Conservation (phyloP, 2,113 vertebrate genomes). For the Oreochromis niloticus region DNA sequence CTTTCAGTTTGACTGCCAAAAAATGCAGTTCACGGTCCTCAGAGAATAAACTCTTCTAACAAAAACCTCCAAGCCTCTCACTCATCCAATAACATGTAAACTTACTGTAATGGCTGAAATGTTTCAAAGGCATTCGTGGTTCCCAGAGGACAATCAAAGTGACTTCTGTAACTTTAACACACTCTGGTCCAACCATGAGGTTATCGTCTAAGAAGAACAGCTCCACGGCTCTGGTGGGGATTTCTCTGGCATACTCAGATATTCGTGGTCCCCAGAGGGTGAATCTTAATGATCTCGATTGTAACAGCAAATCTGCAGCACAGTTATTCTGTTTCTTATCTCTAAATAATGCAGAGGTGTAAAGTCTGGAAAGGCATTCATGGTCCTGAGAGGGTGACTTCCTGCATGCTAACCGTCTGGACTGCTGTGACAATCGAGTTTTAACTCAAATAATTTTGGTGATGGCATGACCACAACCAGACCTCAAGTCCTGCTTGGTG, state of each 20-base stretch:
- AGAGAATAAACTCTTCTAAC: neutral
- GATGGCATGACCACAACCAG: neutral
- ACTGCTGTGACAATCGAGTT: neutral
- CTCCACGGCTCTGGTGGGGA: neutral
- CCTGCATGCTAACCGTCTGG: neutral
- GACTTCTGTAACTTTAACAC: neutral
- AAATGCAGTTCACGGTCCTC: neutral
- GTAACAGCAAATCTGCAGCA: neutral
- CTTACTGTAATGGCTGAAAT: neutral
- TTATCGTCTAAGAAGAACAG: neutral
- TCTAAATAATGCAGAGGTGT: neutral
- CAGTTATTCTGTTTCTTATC: neutral
- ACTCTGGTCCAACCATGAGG: neutral
- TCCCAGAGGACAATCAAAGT: neutral
- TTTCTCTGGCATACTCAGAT: neutral
- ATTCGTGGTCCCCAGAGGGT: neutral
- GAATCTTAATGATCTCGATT: fast-evolving
- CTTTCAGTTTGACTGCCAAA: neutral
- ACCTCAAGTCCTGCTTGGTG: neutral
- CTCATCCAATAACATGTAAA: neutral
- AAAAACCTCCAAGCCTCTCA: neutral
- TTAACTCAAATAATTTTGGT: neutral
- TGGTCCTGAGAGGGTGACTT: neutral
- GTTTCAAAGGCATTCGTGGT: neutral
- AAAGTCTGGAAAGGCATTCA: neutral